Evolutionary conservation across 2,888 invertebrate genomes (phyloP), one percentile per base, ranked within the genome.

Genomic region (Torymus texanus): DNA sequence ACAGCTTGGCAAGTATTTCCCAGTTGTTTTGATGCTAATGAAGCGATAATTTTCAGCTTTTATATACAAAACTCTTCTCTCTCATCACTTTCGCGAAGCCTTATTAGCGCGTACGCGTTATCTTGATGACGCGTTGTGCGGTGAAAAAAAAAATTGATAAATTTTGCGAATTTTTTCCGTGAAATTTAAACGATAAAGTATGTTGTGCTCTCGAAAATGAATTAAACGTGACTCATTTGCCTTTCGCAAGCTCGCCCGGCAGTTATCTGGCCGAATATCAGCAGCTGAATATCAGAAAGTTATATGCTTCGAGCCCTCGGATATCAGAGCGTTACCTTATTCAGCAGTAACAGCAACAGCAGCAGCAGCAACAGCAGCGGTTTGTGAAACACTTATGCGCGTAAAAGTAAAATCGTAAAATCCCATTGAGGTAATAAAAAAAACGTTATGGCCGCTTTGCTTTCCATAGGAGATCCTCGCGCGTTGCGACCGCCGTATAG

Each of bases 221-320:
- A 79, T 79, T 62, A 71, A 76, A 73, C 53, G 56, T 72, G 75
- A 62, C 67, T 75, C 58, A 67, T 73, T 68, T 66, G 53, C 62
- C 18, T 41, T 53, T 68, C 53, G 24, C 10, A 58, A 73, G 16
- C 61, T 24, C 18, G 24, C 41, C 8, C 41, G 3, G 10, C 16
- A 18, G 16, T 24, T 74, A 70, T 70, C 74, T 21, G 62, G 56
- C 56, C 12, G 56, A 63, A 14, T 72, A 78, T 78, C 72, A 55
- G 18, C n/a, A 11, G 13, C 24, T 50, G 59, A 72, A 61, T 78
- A 72, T 61, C 51, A 51, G 62, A 71, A 58, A 77, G 61, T 58
- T 63, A 50, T 70, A 55, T 55, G 24, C 13, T 41, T 13, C 59
- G 59, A 29, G 53, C 53, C 21, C 16, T 41, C 50, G 18, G 53